These are phyloP conservation scores for Stomatorhinus walkeri DNA, from an alignment of 2,797 vertebrate species.

Conservation along the genomic window DNA sequence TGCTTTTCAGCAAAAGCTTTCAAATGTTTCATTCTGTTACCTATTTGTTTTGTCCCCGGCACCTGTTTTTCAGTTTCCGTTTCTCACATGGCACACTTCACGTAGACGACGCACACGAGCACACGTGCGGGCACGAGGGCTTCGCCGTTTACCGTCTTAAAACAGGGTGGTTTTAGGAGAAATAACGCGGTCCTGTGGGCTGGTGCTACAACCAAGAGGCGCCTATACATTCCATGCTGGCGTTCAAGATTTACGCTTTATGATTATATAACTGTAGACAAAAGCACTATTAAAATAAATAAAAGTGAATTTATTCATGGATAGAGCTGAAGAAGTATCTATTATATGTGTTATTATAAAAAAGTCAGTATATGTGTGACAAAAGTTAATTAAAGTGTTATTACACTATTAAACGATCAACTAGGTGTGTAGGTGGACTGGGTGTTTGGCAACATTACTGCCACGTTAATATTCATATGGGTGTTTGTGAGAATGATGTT, in stretches of 20 bases:
- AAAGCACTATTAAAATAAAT: not conserved
- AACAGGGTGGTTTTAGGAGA: not conserved
- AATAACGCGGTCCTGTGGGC: not conserved
- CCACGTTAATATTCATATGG: not conserved
- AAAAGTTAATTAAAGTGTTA: not conserved
- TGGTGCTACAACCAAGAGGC: not conserved
- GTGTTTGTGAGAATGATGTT: not conserved
- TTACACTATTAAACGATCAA: not conserved
- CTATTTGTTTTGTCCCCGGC: conserved; percentile 38
- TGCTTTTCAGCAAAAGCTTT: conserved; percentile 58
- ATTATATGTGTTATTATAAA: not conserved
- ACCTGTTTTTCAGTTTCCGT: conserved; percentile 44
- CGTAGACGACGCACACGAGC: not conserved
- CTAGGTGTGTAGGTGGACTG: not conserved
- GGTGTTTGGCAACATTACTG: not conserved
- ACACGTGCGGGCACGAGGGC: not conserved
- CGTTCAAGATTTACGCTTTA: not conserved
- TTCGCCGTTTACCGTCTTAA: not conserved
- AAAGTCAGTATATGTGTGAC: not conserved
- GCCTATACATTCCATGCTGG: not conserved
- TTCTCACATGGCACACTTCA: conserved; percentile 20
- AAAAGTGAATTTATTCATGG: not conserved
- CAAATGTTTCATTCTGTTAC: conserved; percentile 54
- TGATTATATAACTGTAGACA: not conserved
- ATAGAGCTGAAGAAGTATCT: not conserved